Percentiles rank a stretch among this genome's conserved stretches.
These are phyloP conservation scores for Leucoraja ocellata DNA, from an alignment of 2,797 vertebrate genomes.

Conservation along the genomic window DNA sequence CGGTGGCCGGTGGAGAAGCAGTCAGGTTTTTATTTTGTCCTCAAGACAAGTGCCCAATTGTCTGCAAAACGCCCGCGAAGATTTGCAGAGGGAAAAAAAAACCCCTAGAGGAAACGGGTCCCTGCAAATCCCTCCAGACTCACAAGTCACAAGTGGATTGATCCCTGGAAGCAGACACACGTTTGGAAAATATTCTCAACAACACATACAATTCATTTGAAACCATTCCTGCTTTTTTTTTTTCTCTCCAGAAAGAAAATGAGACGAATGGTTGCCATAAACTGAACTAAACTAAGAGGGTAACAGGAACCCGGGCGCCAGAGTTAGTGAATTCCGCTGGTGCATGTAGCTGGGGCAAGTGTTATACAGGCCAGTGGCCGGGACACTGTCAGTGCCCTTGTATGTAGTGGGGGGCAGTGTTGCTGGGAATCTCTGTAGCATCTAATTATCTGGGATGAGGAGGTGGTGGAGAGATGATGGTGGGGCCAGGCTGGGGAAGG, in stretches of 20 bases:
- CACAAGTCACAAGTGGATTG: slow-evolving; percentile 6
- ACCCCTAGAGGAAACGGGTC: background rate
- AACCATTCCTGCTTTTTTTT: slow-evolving; percentile 34
- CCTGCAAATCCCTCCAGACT: background rate
- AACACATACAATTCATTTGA: background rate
- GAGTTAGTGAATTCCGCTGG: background rate
- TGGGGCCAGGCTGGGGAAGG: too few species aligned
- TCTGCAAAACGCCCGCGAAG: too few species aligned
- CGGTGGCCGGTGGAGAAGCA: background rate
- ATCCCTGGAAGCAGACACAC: slow-evolving; percentile 22
- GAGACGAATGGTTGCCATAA: background rate
- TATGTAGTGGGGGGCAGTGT: too few species aligned
- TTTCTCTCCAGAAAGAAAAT: background rate
- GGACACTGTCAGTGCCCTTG: background rate
- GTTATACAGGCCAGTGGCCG: too few species aligned
- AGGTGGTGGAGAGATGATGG: too few species aligned
- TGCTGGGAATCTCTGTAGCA: too few species aligned
- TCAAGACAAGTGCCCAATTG: background rate
- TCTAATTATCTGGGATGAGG: too few species aligned
- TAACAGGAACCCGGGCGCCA: background rate
- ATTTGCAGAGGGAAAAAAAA: background rate
- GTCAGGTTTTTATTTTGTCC: background rate
- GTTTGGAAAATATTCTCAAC: slow-evolving; percentile 26
- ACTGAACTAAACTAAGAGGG: too few species aligned
- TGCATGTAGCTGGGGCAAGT: too few species aligned